Evolutionary conservation across 2,797 vertebrate genomes (phyloP).

Genomic region (Typhlichthys subterraneus): DNA sequence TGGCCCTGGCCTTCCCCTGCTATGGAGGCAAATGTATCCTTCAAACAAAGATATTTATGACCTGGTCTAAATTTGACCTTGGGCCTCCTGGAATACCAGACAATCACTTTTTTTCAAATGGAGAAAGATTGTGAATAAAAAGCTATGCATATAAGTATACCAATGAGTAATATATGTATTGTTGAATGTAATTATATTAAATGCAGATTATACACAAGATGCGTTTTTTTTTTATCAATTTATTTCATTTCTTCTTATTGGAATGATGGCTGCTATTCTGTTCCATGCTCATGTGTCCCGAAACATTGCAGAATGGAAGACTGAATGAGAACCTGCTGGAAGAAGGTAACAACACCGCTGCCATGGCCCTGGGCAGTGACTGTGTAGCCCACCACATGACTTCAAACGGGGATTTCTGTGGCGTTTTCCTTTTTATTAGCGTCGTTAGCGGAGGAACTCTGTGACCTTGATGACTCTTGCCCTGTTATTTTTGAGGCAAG

Average conservation of each 20-base stretch:
- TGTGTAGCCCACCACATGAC: conserved; percentile 42
- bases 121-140: conserved; percentile 52
- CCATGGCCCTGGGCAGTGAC: conserved; percentile 27
- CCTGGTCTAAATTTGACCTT: conserved; percentile 83
- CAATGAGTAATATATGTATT: conserved; percentile 40
- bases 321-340: conserved; percentile 16
- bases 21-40: conserved; percentile 81
- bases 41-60: conserved; percentile 83
- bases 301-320: conserved; percentile 26
- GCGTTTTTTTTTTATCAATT: background rate
- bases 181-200: conserved; percentile 19
- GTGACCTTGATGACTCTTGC: conserved; percentile 54
- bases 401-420: conserved; percentile 39
- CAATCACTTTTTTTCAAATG: conserved; percentile 64
- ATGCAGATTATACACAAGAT: conserved; percentile 14
- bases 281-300: background rate
- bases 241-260: no score
- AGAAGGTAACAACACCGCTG: conserved; percentile 25
- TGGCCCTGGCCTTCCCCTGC: conserved; percentile 80
- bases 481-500: conserved; percentile 51
- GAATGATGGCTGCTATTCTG: conserved; percentile 15
- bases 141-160: conserved; percentile 29
- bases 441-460: conserved; percentile 41
- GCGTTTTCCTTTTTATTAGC: conserved; percentile 29
- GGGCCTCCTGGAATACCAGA: conserved; percentile 75